phyloP scores from a whole-genome alignment of 2,113 vertebrate genomes.

The Cercocebus atys region DNA sequence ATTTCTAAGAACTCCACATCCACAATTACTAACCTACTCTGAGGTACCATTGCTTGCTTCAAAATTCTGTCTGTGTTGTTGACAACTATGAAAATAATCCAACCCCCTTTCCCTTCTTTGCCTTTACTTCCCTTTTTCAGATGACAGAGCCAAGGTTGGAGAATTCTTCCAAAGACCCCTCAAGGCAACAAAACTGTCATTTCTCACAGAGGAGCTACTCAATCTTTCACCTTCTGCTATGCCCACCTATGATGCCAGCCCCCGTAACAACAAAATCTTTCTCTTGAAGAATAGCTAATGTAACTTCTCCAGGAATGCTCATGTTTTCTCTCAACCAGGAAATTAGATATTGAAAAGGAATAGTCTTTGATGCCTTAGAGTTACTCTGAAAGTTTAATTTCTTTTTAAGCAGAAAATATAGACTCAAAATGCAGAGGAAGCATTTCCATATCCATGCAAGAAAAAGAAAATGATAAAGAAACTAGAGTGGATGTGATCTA shows the following conservation, averaged over 20 bases:
- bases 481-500: not conserved
- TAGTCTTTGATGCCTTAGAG: not conserved
- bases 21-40: not conserved
- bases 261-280: not conserved
- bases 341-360: not conserved
- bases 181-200: not conserved
- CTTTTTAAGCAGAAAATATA: constrained; percentile 1
- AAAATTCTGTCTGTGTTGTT: not conserved
- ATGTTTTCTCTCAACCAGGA: not conserved
- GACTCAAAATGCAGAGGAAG: not conserved
- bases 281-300: not conserved
- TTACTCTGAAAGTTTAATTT: not conserved
- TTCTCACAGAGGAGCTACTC: not conserved
- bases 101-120: not conserved
- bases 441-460: not conserved
- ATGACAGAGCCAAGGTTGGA: not conserved
- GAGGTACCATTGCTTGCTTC: not conserved
- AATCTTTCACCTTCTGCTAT: not conserved
- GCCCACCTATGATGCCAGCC: not conserved
- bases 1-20: not conserved
- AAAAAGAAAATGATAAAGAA: not conserved
- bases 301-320: not conserved
- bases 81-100: not conserved
- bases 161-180: not conserved
- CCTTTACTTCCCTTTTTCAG: not conserved